phyloP scores from a whole-genome alignment of 2,113 vertebrate species.

The Hiodon tergisus region DNA sequence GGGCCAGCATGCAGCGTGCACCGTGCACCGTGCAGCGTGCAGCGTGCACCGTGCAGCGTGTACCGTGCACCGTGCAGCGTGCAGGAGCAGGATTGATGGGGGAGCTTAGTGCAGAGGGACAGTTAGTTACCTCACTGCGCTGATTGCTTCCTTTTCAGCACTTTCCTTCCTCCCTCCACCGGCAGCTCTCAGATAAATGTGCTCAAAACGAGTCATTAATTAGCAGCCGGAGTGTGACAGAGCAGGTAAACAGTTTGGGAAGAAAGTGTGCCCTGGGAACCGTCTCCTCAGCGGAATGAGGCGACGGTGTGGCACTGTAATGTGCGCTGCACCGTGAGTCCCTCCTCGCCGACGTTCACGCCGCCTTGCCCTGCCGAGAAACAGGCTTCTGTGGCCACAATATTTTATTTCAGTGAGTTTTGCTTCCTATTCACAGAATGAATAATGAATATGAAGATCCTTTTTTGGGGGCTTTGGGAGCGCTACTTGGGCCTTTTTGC shows the following conservation, averaged over 20 bases:
- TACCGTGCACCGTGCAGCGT: too few species aligned
- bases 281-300: slow-evolving; percentile 55
- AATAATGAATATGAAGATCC: background rate
- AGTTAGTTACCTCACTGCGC: slow-evolving; percentile 51
- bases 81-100: slow-evolving; percentile 40
- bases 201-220: slow-evolving; percentile 68
- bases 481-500: background rate
- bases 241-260: slow-evolving; percentile 67
- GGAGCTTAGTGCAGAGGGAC: slow-evolving; percentile 34
- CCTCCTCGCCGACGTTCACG: slow-evolving; percentile 10
- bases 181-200: slow-evolving; percentile 62
- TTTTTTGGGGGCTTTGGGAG: background rate
- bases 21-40: slow-evolving; percentile 12
- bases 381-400: too few species aligned
- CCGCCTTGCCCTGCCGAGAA: slow-evolving; percentile 3
- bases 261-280: slow-evolving; percentile 57
- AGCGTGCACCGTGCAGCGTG: slow-evolving; percentile 19
- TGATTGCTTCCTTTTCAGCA: slow-evolving; percentile 58
- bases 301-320: background rate
- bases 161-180: slow-evolving; percentile 39
- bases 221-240: slow-evolving; percentile 63
- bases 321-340: background rate
- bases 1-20: slow-evolving; percentile 33
- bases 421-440: background rate
- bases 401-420: background rate